These are phyloP conservation scores for Microdon myrmicae DNA, from an alignment of 2,888 invertebrate species.

Conservation along the genomic window DNA sequence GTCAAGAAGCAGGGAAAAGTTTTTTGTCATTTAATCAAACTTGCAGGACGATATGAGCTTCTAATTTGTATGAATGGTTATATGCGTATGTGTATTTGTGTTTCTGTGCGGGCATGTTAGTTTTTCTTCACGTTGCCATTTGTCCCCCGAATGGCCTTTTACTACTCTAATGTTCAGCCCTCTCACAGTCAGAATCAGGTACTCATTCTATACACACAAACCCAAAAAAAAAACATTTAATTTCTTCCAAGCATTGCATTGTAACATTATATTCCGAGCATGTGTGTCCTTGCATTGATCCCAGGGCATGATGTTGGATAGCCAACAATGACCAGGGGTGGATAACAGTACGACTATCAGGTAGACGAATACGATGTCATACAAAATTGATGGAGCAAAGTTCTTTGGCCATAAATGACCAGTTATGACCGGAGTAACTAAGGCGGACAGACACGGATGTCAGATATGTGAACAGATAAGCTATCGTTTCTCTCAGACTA, in stretches of 20 bases:
- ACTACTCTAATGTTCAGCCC: background rate
- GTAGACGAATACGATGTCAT: conserved; percentile 31
- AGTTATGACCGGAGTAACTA: conserved; percentile 15
- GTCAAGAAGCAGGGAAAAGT: conserved; percentile 17
- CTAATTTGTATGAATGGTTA: too few relatives aligned
- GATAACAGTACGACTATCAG: conserved; percentile 22
- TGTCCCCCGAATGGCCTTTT: conserved; percentile 24
- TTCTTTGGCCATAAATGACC: conserved; percentile 34
- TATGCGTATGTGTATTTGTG: too few relatives aligned
- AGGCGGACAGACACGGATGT: background rate
- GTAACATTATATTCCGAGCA: background rate
- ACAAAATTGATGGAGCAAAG: conserved; percentile 41
- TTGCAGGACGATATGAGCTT: conserved; percentile 33
- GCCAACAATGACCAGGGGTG: conserved; percentile 7
- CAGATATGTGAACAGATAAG: background rate
- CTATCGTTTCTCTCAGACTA: too few relatives aligned
- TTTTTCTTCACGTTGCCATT: conserved; percentile 11
- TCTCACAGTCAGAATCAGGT: background rate
- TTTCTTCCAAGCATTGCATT: conserved; percentile 28
- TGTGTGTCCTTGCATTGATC: background rate
- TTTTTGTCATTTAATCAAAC: conserved; percentile 48
- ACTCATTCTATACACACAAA: conserved; percentile 1
- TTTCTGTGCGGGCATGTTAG: too few relatives aligned
- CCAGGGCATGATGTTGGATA: too few relatives aligned
- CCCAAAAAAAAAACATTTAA: conserved; percentile 29